Base-by-base conservation (phyloP, 2,113 vertebrate species). In the Climacteris rufus region DNA sequence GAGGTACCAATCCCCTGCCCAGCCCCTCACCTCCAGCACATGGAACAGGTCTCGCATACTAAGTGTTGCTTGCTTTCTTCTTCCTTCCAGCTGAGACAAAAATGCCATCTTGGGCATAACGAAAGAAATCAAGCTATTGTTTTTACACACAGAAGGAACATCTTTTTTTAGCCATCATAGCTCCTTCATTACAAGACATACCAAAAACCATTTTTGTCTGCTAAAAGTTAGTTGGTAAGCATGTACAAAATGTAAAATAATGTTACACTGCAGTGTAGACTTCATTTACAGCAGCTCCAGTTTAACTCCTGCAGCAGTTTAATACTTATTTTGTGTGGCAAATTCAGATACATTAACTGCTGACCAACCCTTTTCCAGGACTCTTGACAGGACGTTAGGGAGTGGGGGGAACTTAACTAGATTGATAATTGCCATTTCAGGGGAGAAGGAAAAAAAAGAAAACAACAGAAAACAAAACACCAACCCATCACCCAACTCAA, bases 391-490 rank as follows among this genome's bases (percentile, higher is more conserved):
- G 53, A 45, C 56, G 20, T 10, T 56, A 10, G 4, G 31, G 7
- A 16, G 21, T 15, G 13, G 7, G 1, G 1, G 7, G 1, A 33
- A 31, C 7, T 27, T 27, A 35, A 69, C 40, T 40, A 15, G 2
- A 79, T 15, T 31, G 76, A n/a, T 6, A 47, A 83, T 28, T 56
- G 69, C 5, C 11, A 49, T 23, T 75, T 15, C 8, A 37, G 3
- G 33, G 21, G 3, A 47, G 35, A 15, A 21, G 6, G 5, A 4
- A 27, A 24, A 11, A 21, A 15, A 21, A n/a, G n/a, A n/a, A 13
- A 30, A 23, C 50, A 25, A 17, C n/a, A n/a, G n/a, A 22, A 14
- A 27, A 12, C 3, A 11, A 50, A n/a, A 42, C n/a, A 61, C 27
- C 18, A 39, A 61, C 15, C 39, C 33, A 47, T n/a, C 13, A 69